A percentile compares a stretch with the other conserved stretches of the same genome.
Evolutionary conservation across 2,888 invertebrate species (phyloP).

Genomic region (Scaptodrosophila latifasciaeformis): DNA sequence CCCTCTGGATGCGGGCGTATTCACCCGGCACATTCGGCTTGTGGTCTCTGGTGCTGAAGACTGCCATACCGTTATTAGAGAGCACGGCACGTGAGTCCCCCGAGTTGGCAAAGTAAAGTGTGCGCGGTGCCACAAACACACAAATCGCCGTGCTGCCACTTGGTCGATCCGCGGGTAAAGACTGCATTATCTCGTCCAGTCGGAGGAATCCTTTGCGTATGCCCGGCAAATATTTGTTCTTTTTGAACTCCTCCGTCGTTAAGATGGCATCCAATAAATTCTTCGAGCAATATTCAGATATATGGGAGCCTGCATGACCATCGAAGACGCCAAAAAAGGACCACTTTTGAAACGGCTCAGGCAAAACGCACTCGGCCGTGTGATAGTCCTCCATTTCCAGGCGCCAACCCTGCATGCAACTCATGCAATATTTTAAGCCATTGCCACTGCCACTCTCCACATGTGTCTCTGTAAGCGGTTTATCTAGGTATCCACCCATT

Average conservation of each 20-base stretch:
- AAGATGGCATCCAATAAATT: constrained; percentile 90
- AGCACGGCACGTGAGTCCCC: constrained; percentile 96
- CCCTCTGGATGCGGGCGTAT: constrained; percentile 92
- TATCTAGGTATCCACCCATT: background rate
- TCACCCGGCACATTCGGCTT: constrained; percentile 92
- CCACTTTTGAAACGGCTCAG: constrained; percentile 85
- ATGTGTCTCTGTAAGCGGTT: background rate
- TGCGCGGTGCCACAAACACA: constrained; percentile 91
- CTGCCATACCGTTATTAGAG: constrained; percentile 85
- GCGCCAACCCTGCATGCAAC: constrained; percentile 98
- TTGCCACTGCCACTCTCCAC: constrained; percentile 75
- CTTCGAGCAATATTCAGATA: constrained; percentile 92
- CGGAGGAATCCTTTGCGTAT: constrained; percentile 83
- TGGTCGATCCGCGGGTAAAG: constrained; percentile 90
- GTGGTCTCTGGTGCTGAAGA: constrained; percentile 94
- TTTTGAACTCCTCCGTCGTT: constrained; percentile 89
- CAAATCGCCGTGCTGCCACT: constrained; percentile 98
- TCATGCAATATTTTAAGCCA: constrained; percentile 89
- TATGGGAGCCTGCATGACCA: constrained; percentile 95
- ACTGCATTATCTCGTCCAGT: constrained; percentile 82
- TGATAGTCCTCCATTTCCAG: constrained; percentile 99
- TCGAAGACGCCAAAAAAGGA: constrained; percentile 99
- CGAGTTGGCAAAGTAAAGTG: constrained; percentile 89
- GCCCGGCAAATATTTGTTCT: constrained; percentile 83
- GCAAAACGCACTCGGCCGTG: constrained; percentile 85